These are phyloP conservation scores for Hypomecis atomaria DNA, from an alignment of 2,888 invertebrate genomes.

Conservation along the genomic window DNA sequence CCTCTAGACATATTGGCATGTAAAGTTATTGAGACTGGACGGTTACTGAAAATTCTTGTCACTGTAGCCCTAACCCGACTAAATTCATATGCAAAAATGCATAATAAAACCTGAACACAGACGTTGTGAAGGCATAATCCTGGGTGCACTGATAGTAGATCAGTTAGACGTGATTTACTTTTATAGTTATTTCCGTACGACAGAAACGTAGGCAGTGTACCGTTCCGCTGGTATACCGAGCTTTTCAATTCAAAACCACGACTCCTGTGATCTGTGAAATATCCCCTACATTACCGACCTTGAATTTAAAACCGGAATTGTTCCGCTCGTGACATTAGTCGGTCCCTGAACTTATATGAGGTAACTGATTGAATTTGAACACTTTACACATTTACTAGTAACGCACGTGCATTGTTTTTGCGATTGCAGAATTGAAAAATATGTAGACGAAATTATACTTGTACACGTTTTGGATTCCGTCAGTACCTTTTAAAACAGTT, in stretches of 20 bases:
- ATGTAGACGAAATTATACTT: no score
- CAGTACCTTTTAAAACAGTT: no score
- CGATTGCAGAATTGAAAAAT: no score
- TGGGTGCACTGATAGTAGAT: constrained; percentile 7
- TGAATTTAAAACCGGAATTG: constrained; percentile 79
- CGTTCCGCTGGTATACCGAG: constrained; percentile 37
- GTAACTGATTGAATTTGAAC: no score
- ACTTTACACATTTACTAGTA: no score
- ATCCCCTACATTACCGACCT: constrained; percentile 76
- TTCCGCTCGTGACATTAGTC: constrained; percentile 80
- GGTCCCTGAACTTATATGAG: constrained; percentile 53
- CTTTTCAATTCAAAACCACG: constrained; percentile 45
- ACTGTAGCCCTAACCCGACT: no score
- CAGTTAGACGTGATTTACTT: constrained; percentile 11
- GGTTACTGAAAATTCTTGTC: no score
- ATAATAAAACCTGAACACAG: not conserved
- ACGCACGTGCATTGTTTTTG: no score
- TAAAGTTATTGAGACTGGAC: no score
- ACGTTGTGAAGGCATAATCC: not conserved
- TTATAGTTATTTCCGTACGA: constrained; percentile 18
- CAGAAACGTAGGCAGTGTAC: constrained; percentile 36
- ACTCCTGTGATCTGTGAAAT: constrained; percentile 58
- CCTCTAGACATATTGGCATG: no score
- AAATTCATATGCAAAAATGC: not conserved
- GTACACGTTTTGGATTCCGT: no score